Evolutionary conservation across 2,888 invertebrate species (phyloP).

Genomic region (Cerastis leucographa): DNA sequence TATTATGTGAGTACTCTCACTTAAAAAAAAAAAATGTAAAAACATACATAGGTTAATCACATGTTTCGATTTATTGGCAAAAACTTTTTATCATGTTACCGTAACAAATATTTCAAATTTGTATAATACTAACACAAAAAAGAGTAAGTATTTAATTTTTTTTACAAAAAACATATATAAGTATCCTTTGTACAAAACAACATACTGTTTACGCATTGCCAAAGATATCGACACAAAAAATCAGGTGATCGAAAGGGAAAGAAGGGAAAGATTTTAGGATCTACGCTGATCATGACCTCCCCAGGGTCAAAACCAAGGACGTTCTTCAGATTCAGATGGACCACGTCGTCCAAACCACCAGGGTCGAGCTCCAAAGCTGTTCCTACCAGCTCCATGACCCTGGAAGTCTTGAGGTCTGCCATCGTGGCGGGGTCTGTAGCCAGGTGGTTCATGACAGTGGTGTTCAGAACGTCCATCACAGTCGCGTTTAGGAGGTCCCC

Average conservation of each 20-base stretch:
- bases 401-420: slow-evolving; percentile 17
- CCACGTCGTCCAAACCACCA: slow-evolving; percentile 33
- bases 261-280: not conserved
- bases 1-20: not conserved
- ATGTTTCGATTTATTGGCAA: not conserved
- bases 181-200: not conserved
- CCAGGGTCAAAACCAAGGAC: slow-evolving; percentile 2
- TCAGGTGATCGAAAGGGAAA: too few relatives aligned
- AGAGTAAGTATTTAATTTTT: not conserved
- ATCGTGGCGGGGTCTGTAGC: not conserved
- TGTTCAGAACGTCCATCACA: not conserved
- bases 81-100: not conserved
- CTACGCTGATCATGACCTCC: slow-evolving; percentile 7
- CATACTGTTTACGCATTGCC: not conserved
- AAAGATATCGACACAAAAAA: not conserved
- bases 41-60: not conserved
- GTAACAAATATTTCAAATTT: not conserved
- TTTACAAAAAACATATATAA: not conserved
- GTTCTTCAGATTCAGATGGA: not conserved
- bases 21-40: not conserved
- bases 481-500: slow-evolving; percentile 17
- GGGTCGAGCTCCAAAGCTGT: not conserved
- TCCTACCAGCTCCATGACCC: not conserved
- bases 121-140: not conserved
- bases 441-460: slow-evolving; percentile 1